Evolutionary conservation across 1,140 invertebrate species (phyloP), one percentile per base, ranked within the genome.

Genomic region (Rhyzopertha dominica): DNA sequence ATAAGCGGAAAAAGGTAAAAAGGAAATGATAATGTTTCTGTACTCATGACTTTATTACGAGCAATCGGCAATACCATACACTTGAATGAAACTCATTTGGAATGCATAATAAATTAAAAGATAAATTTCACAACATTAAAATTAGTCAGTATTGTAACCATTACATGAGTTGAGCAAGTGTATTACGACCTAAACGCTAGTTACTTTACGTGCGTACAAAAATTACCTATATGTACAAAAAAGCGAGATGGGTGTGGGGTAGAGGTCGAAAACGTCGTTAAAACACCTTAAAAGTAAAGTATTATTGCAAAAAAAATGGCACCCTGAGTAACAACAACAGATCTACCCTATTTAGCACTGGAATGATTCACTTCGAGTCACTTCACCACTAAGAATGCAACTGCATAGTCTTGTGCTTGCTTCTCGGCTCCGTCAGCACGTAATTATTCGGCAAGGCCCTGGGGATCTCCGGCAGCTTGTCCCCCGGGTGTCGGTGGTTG

Each of bases 401-500:
- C 25, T 65, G 62, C 56, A 63, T 56, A 46, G 51, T 57, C 43
- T 67, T 65, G 37, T 63, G 62, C 52, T 67, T 66, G 5, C 47
- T 47, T 10, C 62, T 42, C 18, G 62, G 50, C 49, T 66, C 62
- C 7, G 63, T 64, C 12, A 63, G 34, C n/a, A 68, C 65, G 40
- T 68, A 68, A 51, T 66, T 68, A 41, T 68, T 68, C 8, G 65
- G 65, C 4, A 56, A 54, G 10, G 65, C 65, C 22, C 65, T 49
- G 12, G 65, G 65, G 19, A 68, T 63, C 25, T 68, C 65, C 12
- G 73, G 73, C 38, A 75, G 53, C 51, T 74, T 75, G 53, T 80
- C 75, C 31, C 76, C 72, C 4, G 79, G 77, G 66, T 80, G 75
- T 47, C 75, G 72, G 52, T 80, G 76, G 35, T 73, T 75, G 22